Conservation (phyloP, 64 coral and sea anemone genomes). For the Pocillopora verrucosa region DNA sequence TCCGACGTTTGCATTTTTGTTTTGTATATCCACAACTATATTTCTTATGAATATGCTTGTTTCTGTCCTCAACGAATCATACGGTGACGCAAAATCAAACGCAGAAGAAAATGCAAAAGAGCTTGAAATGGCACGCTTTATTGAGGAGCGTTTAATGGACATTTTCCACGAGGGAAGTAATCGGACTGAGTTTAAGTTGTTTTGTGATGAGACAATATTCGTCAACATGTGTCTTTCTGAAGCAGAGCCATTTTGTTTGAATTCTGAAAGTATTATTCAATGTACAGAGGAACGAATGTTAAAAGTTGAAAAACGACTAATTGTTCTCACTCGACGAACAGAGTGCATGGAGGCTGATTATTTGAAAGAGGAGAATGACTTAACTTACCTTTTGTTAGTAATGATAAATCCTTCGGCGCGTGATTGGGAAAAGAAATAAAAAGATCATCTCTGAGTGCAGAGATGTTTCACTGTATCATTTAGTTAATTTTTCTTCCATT, state of each 20-base stretch:
- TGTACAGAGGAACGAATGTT: neutral
- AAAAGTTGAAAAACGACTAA: neutral
- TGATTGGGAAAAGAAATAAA: too few relatives aligned
- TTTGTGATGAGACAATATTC: neutral
- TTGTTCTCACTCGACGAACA: neutral
- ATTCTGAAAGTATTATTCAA: conserved; percentile 6
- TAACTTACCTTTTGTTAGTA: neutral
- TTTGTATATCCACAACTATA: conserved; percentile 14
- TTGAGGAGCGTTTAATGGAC: conserved; percentile 18
- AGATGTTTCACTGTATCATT: too few relatives aligned
- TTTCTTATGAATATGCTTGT: conserved; percentile 43
- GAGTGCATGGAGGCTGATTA: neutral
- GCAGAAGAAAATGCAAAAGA: conserved; percentile 16
- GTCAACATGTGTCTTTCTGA: conserved; percentile 9
- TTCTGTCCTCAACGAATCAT: conserved; percentile 43
- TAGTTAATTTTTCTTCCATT: too few relatives aligned
- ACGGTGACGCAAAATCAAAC: conserved; percentile 12
- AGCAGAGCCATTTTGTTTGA: conserved; percentile 9
- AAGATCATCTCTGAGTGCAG: too few relatives aligned
- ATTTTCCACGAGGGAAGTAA: neutral
- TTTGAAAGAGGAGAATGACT: neutral
- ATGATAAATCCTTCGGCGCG: too few relatives aligned
- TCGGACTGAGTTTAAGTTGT: neutral
- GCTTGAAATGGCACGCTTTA: conserved; percentile 56
- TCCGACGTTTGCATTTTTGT: conserved; percentile 23